Conservation (phyloP, 2,797 vertebrate genomes). For the Clarias pachynema region DNA sequence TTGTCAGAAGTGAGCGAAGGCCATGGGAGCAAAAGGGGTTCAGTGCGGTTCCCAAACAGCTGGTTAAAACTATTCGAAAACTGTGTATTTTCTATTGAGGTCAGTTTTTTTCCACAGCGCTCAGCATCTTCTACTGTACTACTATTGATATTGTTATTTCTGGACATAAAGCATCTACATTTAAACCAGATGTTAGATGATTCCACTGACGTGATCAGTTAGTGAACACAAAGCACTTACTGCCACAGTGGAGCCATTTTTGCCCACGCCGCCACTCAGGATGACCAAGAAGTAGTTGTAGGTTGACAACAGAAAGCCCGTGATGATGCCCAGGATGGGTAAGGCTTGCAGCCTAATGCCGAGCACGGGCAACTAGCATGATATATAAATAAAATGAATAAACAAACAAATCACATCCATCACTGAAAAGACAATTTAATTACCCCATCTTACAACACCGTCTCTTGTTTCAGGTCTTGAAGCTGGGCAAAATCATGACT, state of each 20-base stretch:
- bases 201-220: not conserved
- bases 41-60: no score
- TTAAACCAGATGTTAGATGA: not conserved
- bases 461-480: slow-evolving; percentile 22
- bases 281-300: slow-evolving; percentile 95
- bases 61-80: no score
- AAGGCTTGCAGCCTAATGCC: slow-evolving; percentile 83
- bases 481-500: slow-evolving; percentile 69
- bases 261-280: slow-evolving; percentile 92
- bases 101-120: no score
- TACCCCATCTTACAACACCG: not conserved
- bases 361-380: slow-evolving; percentile 82
- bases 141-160: not conserved
- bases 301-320: slow-evolving; percentile 86
- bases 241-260: slow-evolving; percentile 97
- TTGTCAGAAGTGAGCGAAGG: no score
- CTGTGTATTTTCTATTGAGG: no score
- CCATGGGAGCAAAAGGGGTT: no score
- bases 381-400: not conserved
- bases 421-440: not conserved
- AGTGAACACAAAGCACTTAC: slow-evolving; percentile 75
- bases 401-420: slow-evolving; percentile 19
- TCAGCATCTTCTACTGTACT: no score
- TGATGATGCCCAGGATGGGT: slow-evolving; percentile 85
- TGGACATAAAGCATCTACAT: not conserved